Evolutionary conservation across 2,888 invertebrate genomes (phyloP), one percentile per base, ranked within the genome.

Genomic region (Cephus pulcher): DNA sequence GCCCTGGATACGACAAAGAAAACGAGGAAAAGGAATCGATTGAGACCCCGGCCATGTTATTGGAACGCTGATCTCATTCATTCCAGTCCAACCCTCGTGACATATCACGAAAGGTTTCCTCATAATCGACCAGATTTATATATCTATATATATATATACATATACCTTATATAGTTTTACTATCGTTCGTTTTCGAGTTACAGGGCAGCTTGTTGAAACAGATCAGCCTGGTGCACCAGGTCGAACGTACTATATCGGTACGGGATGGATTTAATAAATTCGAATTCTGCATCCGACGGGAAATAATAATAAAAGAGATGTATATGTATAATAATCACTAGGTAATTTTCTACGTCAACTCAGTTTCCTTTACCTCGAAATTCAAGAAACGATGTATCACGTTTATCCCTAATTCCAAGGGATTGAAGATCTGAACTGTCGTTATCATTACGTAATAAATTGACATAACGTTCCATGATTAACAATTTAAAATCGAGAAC

Each of bases 101-200:
- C 88, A 89, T 88, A 89, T 89, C 89, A 89, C 87, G 89, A 89
- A 86, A 88, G 86, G 86, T 88, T 88, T 88, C 87, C 83, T 84
- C 86, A 87, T 84, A 84, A 86, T 84, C 9, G 23, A 56, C 4
- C 56, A 56, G 9, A 56, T 9, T 56, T 2, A 23, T 56, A 23
- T 23, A 56, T 56, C 9, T 56, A 56, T 23, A 0, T 56, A 23
- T 56, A 2, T 56, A 56, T 23, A 0, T 56, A 23, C 23, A 56
- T 23, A 56, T 23, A 74, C 71, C 71, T 32, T 70, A 70, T 70
- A 75, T 70, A 34, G 32, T 86, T 84, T 86, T 85, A 85, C 86
- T 88, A 86, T 82, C 83, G 82, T 70, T 33, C 76, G 74, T 82
- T 82, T 79, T 84, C 86, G 85, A 87, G 84, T 87, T 88, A 88